Evolutionary conservation across 2,888 invertebrate genomes (phyloP), one percentile per base, ranked within the genome.

Genomic region (Tolmerus cingulatus): DNA sequence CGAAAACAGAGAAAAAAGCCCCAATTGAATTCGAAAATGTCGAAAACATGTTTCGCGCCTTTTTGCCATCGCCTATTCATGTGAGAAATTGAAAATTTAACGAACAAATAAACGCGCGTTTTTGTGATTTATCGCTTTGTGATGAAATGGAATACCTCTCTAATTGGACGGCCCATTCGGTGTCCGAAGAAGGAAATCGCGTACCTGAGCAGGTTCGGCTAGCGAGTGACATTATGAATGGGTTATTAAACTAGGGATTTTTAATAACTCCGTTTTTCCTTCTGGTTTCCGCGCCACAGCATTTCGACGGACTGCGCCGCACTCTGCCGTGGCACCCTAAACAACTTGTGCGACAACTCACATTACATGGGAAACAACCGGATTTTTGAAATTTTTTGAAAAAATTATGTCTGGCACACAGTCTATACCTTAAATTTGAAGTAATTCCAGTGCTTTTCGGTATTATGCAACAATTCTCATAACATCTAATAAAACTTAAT

Each of bases 31-130:
- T 43, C 78, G 78, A 78, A 78, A 78, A 40, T 78, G 40, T 78
- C 43, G 43, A 78, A 78, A 78, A 40, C 43, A 78, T 78, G 78
- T 37, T 43, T 78, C 40, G 37, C 40, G n/a, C 40, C 37, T 37
- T 78, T 78, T 78, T 78, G 37, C 66, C 19, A 37, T 78, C 30
- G 55, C 30, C 79, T 55, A 51, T 30, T 55, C 30, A 30, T 81
- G 81, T 81, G 81, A 51, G 81, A 81, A 81, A 81, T 81, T 81
- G 81, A n/a, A 81, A 81, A 81, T 81, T 81, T 81, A 81, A 81
- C 81, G 81, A 51, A 81, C 34, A 51, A 81, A 81, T 81, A 51
- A 51, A 81, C 51, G 81, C 55, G 46, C 0, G 81, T 51, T 55
- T 51, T 55, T 81, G 81, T 81, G 81, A 81, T 81, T 79, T 79